Base-by-base conservation (phyloP, 2,888 invertebrate genomes). In the Hypomecis atomaria region DNA sequence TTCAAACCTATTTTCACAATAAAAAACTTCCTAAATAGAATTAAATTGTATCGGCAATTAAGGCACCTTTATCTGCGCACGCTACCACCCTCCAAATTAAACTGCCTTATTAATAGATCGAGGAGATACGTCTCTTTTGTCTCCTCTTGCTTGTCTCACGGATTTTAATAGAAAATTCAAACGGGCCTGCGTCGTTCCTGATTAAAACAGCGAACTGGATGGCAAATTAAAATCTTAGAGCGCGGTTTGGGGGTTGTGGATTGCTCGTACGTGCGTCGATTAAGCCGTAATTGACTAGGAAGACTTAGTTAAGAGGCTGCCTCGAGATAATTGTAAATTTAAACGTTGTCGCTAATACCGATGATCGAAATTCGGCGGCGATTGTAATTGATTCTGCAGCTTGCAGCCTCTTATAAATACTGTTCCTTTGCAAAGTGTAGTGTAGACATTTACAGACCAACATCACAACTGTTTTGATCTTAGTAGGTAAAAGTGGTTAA, bases 71-170 rank as follows among this genome's bases (percentile, higher is more conserved):
- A 76, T 76, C 59, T 77, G 81, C 73, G 38, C 68, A 71, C 83
- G 65, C 54, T 78, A 76, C 78, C 71, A 71, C 70, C 74, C 74
- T 79, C 84, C 79, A 86, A 91, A 90, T 90, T 86, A 91, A 90
- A 87, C 85, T 85, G 84, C 83, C 86, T 89, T 90, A 90, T 91
- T 92, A 91, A 92, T 90, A 90, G 90, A 91, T 92, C 80, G 85
- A 62, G 69, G 75, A 89, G 90, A 91, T 92, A 90, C 85, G 87
- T 88, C 77, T 82, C 84, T 85, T 82, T 89, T 87, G 88, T 89
- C 84, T 87, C 81, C 78, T 76, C 80, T 77, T 83, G 75, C 83
- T 81, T 82, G 79, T 86, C 85, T 87, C 86, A 79, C 77, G 77
- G 81, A 79, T 83, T 76, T 91, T 90, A 92, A 90, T 90, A 88